These are phyloP conservation scores for Vidua chalybeata DNA, from an alignment of 2,113 vertebrate species.

Conservation along the genomic window DNA sequence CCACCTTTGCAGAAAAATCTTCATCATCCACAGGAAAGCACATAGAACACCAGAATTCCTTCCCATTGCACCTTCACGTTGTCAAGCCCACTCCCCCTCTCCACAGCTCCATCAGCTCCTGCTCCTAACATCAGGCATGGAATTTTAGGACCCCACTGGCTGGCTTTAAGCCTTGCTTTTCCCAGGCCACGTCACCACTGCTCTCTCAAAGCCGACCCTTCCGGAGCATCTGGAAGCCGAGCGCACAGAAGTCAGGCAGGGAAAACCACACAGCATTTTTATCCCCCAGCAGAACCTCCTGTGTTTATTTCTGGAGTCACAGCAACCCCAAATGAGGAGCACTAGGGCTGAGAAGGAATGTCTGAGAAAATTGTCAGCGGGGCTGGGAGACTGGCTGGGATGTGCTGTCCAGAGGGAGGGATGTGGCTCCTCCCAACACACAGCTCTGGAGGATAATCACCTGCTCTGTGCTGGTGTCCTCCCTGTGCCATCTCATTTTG, in stretches of 20 bases:
- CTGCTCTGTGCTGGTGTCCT: not conserved
- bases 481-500: not conserved
- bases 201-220: not conserved
- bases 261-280: constrained; percentile 30
- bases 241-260: not conserved
- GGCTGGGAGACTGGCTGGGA: not conserved
- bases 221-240: not conserved
- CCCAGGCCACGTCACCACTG: not conserved
- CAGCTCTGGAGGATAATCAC: not conserved
- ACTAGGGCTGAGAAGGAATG: not conserved
- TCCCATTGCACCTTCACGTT: rapidly evolving
- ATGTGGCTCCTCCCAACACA: rapidly evolving
- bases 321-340: not conserved
- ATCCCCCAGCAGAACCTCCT: constrained; percentile 5
- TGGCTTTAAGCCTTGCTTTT: not conserved
- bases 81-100: not conserved
- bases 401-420: not conserved
- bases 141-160: not conserved
- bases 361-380: not conserved
- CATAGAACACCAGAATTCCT: not conserved
- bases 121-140: not conserved
- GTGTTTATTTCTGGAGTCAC: constrained; percentile 30
- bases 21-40: not conserved
- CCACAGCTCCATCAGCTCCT: not conserved
- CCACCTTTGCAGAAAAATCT: not conserved